These are phyloP conservation scores for Ptychochromis oligacanthus DNA, from an alignment of 2,113 vertebrate species.

Conservation along the genomic window DNA sequence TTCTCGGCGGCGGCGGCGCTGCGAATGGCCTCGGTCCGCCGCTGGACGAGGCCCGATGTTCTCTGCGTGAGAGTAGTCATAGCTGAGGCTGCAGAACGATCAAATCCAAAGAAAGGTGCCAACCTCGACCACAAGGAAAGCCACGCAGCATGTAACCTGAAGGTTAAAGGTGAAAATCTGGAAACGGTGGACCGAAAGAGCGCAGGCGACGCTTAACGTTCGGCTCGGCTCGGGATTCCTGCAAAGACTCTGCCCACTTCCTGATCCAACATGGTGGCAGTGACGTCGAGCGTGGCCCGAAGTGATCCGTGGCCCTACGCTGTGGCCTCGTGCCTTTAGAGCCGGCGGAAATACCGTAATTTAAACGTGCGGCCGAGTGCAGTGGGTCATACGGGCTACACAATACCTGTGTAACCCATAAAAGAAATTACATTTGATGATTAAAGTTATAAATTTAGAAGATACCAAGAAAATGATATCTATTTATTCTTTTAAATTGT, in stretches of 20 bases:
- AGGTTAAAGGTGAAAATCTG: neutral
- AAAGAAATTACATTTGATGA: neutral
- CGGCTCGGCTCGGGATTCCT: constrained; percentile 54
- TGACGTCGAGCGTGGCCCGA: constrained; percentile 81
- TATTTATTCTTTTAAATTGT: too few species aligned
- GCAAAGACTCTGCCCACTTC: constrained; percentile 69
- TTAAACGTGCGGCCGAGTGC: neutral
- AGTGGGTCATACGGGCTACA: too few species aligned
- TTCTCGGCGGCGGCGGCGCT: constrained; percentile 87
- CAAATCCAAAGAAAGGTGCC: constrained; percentile 29
- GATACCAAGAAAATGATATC: neutral
- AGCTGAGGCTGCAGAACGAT: constrained; percentile 49
- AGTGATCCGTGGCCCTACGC: neutral
- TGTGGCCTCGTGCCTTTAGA: neutral
- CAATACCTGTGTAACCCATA: neutral
- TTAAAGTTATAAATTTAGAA: neutral
- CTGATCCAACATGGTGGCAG: constrained; percentile 87
- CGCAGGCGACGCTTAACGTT: constrained; percentile 30
- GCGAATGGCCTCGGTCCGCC: constrained; percentile 93
- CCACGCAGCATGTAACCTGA: constrained; percentile 55
- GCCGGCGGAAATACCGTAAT: neutral
- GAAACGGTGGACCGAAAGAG: constrained; percentile 3
- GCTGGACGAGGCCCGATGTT: constrained; percentile 95
- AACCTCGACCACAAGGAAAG: constrained; percentile 20
- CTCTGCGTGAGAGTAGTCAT: constrained; percentile 93